Conservation (phyloP, 2,888 invertebrate species). For the Plebejus argus region DNA sequence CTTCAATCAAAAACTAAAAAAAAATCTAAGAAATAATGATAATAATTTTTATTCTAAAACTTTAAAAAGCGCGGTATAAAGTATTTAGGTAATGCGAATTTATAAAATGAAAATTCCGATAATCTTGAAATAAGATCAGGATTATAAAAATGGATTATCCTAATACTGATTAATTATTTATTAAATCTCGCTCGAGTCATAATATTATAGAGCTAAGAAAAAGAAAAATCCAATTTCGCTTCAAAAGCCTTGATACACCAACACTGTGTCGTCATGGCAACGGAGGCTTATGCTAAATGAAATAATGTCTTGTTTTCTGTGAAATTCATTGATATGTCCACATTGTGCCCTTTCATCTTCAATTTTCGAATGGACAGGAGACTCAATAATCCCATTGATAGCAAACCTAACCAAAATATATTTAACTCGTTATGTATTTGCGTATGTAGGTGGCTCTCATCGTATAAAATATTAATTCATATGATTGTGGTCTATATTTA, state of each 20-base stretch:
- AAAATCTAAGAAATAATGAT: too few relatives aligned
- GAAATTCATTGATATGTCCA: too few relatives aligned
- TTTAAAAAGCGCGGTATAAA: background rate
- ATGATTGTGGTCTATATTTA: background rate
- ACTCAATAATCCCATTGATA: slow-evolving; percentile 2
- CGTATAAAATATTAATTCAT: background rate
- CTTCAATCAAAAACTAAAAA: too few relatives aligned
- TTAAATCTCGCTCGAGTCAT: background rate
- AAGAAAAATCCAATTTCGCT: slow-evolving; percentile 9
- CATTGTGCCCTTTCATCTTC: too few relatives aligned
- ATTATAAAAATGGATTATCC: background rate
- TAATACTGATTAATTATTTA: background rate
- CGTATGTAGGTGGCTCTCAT: background rate
- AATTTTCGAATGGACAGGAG: too few relatives aligned
- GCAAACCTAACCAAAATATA: background rate
- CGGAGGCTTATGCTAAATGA: slow-evolving; percentile 18
- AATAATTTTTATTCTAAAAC: background rate
- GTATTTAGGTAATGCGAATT: background rate
- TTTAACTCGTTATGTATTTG: background rate
- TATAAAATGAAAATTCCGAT: background rate
- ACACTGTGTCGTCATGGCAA: slow-evolving; percentile 7
- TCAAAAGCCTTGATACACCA: slow-evolving; percentile 6
- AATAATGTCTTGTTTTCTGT: slow-evolving; percentile 6
- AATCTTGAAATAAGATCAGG: slow-evolving; percentile 1
- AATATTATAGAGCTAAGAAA: background rate